phyloP scores from a whole-genome alignment of 2,888 invertebrate genomes.

The Watsonalla cultraria region DNA sequence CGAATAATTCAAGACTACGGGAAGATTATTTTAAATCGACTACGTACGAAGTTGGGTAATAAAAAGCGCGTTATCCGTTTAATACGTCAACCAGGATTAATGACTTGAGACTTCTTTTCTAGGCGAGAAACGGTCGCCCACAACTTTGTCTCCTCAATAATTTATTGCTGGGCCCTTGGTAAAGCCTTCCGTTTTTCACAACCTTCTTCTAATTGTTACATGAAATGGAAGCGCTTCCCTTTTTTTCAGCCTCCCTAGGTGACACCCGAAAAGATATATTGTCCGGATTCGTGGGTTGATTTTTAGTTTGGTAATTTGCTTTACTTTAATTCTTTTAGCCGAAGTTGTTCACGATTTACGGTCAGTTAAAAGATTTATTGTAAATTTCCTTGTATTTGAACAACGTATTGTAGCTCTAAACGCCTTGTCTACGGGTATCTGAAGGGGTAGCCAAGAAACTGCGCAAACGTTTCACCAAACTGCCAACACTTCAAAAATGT shows the following conservation, averaged over 20 bases:
- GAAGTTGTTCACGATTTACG: too few species aligned
- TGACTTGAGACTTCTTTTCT: slow-evolving; percentile 31
- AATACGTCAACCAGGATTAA: slow-evolving; percentile 46
- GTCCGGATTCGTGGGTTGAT: slow-evolving; percentile 13
- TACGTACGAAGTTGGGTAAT: slow-evolving; percentile 33
- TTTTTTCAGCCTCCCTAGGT: slow-evolving; percentile 40
- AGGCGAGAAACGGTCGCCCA: slow-evolving; percentile 36
- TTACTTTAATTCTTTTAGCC: background rate
- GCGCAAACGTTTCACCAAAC: too few species aligned
- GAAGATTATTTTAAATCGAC: slow-evolving; percentile 41
- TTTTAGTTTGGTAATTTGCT: background rate
- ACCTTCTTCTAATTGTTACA: slow-evolving; percentile 51
- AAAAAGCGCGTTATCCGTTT: slow-evolving; percentile 43
- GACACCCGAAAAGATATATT: slow-evolving; percentile 39
- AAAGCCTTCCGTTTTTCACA: slow-evolving; percentile 38
- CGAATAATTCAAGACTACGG: slow-evolving; percentile 1
- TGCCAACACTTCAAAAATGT: too few species aligned
- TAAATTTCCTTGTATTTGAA: too few species aligned
- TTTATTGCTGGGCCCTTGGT: slow-evolving; percentile 41
- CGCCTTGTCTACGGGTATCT: too few species aligned
- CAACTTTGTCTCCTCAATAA: slow-evolving; percentile 56
- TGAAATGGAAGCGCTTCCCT: slow-evolving; percentile 32
- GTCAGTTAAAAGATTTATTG: too few species aligned
- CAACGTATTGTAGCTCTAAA: too few species aligned
- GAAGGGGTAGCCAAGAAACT: too few species aligned